Evolutionary conservation across 2,888 invertebrate species (phyloP).

Genomic region (Helleia helle): DNA sequence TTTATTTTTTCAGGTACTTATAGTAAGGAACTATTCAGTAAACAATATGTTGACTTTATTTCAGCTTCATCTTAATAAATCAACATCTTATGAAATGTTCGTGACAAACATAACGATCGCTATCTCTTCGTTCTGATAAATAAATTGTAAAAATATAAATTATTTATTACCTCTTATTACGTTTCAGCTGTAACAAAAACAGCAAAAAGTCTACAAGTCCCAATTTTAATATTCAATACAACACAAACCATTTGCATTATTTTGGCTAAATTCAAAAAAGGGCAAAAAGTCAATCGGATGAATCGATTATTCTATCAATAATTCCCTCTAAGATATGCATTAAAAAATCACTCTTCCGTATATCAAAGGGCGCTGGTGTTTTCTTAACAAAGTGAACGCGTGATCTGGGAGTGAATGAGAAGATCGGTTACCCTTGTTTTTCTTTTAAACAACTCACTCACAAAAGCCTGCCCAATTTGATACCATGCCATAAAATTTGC

Average conservation of each 20-base stretch:
- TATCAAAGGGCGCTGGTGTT: constrained; percentile 64
- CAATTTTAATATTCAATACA: constrained; percentile 5
- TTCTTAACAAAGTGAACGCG: constrained; percentile 69
- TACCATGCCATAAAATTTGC: constrained; percentile 21
- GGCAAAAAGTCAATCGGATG: constrained; percentile 34
- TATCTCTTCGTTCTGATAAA: too few species aligned
- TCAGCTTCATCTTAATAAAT: too few species aligned
- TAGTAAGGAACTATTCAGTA: too few species aligned
- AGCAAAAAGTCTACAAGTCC: not conserved
- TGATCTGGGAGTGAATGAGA: constrained; percentile 56
- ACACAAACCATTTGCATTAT: not conserved
- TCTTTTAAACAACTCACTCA: constrained; percentile 60
- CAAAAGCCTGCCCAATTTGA: constrained; percentile 43
- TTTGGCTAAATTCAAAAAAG: not conserved
- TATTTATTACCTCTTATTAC: too few species aligned
- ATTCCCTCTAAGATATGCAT: constrained; percentile 65
- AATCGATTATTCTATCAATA: constrained; percentile 56
- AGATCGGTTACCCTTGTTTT: constrained; percentile 61
- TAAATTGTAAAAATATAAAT: too few species aligned
- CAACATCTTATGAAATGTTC: too few species aligned
- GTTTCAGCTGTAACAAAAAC: too few species aligned
- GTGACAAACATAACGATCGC: too few species aligned
- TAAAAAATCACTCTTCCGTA: constrained; percentile 52
- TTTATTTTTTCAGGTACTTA: too few species aligned
- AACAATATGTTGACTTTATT: too few species aligned